Conservation (phyloP, 2,797 vertebrate genomes). For the Micromesistius poutassou region DNA sequence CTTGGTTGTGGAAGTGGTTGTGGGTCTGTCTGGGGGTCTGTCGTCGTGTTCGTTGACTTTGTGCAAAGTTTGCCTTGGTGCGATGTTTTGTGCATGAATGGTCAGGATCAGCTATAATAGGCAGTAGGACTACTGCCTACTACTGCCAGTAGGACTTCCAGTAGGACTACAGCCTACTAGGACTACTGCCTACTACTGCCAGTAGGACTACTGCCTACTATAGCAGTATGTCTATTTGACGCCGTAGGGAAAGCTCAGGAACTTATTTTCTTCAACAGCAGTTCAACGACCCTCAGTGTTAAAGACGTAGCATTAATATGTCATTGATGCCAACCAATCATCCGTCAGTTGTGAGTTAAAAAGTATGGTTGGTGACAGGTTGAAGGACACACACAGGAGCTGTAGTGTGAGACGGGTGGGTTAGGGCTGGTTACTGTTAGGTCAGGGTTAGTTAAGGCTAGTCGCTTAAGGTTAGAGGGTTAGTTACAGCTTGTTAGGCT, state of each 20-base stretch:
- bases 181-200: too few relatives aligned
- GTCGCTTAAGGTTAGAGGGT: neutral
- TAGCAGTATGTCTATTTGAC: neutral
- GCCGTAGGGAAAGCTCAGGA: neutral
- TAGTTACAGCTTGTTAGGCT: neutral
- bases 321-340: neutral
- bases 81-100: neutral
- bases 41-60: slow-evolving; percentile 1
- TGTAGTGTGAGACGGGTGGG: neutral
- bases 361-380: neutral
- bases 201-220: neutral
- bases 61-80: neutral
- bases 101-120: neutral
- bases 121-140: neutral
- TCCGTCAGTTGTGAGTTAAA: neutral
- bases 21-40: neutral
- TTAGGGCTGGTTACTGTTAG: neutral
- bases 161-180: too few relatives aligned
- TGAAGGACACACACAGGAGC: neutral
- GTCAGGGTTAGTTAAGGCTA: neutral
- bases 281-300: neutral
- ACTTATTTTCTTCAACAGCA: neutral
- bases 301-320: neutral
- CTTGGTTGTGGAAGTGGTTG: neutral
- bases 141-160: too few relatives aligned